A percentile compares a stretch with the other conserved stretches of the same genome.
Evolutionary conservation across 2,888 invertebrate genomes (phyloP).

Genomic region (Temnothorax ravouxi): DNA sequence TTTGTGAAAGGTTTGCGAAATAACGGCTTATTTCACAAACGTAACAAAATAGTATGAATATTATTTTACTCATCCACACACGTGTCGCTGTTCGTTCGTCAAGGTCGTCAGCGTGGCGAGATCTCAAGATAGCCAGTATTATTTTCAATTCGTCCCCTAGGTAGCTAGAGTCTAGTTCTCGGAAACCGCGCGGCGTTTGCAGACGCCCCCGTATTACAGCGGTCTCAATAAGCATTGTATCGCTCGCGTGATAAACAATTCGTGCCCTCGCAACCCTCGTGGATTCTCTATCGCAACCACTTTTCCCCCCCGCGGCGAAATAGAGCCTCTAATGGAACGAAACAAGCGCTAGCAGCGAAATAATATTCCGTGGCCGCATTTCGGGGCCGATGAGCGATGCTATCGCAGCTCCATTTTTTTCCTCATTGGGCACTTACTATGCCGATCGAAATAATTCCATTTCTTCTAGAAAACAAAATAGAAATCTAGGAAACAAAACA

Average conservation of each 20-base stretch:
- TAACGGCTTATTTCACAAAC: background rate
- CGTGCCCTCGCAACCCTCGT: constrained; percentile 32
- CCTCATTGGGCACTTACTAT: background rate
- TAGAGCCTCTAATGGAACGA: background rate
- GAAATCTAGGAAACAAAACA: too few relatives aligned
- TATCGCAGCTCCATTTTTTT: background rate
- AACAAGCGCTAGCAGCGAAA: constrained; percentile 65
- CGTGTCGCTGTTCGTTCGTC: background rate
- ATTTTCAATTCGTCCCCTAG: constrained; percentile 40
- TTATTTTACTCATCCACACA: background rate
- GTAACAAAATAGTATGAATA: background rate
- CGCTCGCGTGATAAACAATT: constrained; percentile 6
- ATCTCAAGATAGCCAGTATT: constrained; percentile 28
- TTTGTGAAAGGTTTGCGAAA: too few relatives aligned
- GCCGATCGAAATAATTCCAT: too few relatives aligned
- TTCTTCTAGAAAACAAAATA: too few relatives aligned
- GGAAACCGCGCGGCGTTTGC: constrained; percentile 14
- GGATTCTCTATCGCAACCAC: background rate
- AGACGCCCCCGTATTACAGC: constrained; percentile 3
- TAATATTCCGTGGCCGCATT: constrained; percentile 44
- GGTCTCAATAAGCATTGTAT: constrained; percentile 8
- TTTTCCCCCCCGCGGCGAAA: background rate
- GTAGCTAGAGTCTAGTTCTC: constrained; percentile 27
- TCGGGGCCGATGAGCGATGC: background rate
- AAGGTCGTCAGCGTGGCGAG: constrained; percentile 27